A percentile compares a stretch with the other conserved stretches of the same genome.
phyloP scores from a whole-genome alignment of 1,140 invertebrate species.

The Caenorhabditis inopinata region DNA sequence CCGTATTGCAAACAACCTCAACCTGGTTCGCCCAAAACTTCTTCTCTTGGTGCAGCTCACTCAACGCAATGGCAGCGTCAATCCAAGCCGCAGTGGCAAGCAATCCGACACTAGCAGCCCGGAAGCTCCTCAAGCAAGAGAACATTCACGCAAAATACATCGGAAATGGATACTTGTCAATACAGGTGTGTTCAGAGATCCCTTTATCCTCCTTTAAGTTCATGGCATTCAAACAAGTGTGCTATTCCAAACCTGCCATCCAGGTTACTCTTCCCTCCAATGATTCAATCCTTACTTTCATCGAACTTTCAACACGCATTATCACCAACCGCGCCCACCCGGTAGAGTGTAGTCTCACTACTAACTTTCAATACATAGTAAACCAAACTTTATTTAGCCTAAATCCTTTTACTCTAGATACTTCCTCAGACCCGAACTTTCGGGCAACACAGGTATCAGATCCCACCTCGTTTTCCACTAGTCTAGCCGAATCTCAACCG shows the following conservation, averaged over 20 bases:
- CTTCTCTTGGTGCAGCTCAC: background rate
- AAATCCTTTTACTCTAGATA: background rate
- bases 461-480: too few relatives aligned
- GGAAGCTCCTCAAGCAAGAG: background rate
- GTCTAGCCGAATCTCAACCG: background rate
- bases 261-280: too few relatives aligned
- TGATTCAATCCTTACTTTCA: background rate
- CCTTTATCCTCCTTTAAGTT: too few relatives aligned
- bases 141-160: background rate
- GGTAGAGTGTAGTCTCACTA: background rate
- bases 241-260: too few relatives aligned
- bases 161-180: background rate
- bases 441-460: too few relatives aligned
- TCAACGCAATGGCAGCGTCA: background rate
- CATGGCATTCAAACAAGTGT: too few relatives aligned
- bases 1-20: background rate
- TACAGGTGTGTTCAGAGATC: too few relatives aligned
- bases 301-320: background rate
- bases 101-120: background rate
- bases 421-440: background rate
- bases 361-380: background rate
- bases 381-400: background rate
- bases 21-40: background rate
- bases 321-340: background rate
- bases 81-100: background rate